These are phyloP conservation scores for Poeciliopsis retropinna DNA, from an alignment of 2,113 vertebrate species.

Conservation along the genomic window DNA sequence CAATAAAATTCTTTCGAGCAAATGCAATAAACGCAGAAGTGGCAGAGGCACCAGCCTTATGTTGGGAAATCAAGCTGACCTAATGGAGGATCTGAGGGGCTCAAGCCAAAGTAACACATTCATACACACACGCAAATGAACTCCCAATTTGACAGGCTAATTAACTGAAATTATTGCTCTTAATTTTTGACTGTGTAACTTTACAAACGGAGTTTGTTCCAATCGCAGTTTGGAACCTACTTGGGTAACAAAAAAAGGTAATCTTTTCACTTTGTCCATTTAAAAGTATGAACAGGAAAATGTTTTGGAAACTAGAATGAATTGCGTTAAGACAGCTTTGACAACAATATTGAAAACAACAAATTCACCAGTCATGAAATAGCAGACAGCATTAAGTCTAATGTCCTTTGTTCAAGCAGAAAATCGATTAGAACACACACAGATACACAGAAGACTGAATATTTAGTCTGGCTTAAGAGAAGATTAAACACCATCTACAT, in stretches of 20 bases:
- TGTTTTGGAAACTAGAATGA: too few relatives aligned
- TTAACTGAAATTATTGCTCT: too few relatives aligned
- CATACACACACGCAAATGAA: slow-evolving; percentile 20
- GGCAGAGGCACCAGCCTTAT: slow-evolving; percentile 12
- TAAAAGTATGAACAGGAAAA: too few relatives aligned
- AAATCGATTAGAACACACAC: not conserved
- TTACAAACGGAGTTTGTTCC: too few relatives aligned
- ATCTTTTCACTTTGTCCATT: too few relatives aligned
- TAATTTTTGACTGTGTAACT: too few relatives aligned
- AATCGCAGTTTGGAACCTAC: too few relatives aligned
- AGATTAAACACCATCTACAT: slow-evolving; percentile 42
- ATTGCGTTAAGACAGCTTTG: too few relatives aligned
- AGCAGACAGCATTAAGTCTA: not conserved
- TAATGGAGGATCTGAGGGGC: slow-evolving; percentile 7
- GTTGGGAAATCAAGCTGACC: slow-evolving; percentile 38
- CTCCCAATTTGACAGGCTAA: too few relatives aligned
- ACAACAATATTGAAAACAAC: too few relatives aligned
- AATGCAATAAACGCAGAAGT: slow-evolving; percentile 16
- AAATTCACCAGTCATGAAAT: not conserved
- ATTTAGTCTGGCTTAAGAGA: not conserved
- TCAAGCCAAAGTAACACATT: slow-evolving; percentile 41
- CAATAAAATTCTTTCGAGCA: not conserved
- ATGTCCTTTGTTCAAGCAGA: not conserved
- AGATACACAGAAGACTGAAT: not conserved
- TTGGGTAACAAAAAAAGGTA: too few relatives aligned